A percentile compares a stretch with the other conserved stretches of the same genome.
Conservation (phyloP, 1,140 invertebrate genomes). For the Ditylenchus dipsaci region DNA sequence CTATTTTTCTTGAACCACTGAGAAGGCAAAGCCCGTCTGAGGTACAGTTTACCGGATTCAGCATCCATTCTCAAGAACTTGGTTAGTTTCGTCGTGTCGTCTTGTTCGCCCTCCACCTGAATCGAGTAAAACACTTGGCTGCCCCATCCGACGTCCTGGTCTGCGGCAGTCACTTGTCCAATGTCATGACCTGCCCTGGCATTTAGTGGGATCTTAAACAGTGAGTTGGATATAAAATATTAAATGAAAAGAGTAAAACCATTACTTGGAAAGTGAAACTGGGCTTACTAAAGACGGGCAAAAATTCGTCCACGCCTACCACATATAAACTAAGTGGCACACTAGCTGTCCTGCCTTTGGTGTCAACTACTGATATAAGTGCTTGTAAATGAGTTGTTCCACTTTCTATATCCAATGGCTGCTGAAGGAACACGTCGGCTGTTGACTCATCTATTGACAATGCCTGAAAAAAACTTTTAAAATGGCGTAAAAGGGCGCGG, state of each 20-base stretch:
- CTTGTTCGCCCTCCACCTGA: background rate
- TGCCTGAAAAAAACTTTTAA: background rate
- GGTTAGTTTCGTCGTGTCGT: background rate
- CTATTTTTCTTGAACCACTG: background rate
- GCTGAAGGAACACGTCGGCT: slow-evolving; percentile 26
- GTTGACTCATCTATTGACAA: slow-evolving; percentile 52
- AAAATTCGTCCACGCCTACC: slow-evolving; percentile 50
- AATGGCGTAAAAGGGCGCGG: too few species aligned
- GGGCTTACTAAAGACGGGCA: slow-evolving; percentile 46
- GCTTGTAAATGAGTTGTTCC: slow-evolving; percentile 1
- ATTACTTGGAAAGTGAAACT: slow-evolving; percentile 50
- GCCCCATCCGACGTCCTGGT: slow-evolving; percentile 41
- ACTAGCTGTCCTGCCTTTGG: slow-evolving; percentile 34
- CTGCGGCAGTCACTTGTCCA: slow-evolving; percentile 43
- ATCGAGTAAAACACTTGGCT: slow-evolving; percentile 44
- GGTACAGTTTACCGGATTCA: slow-evolving; percentile 31
- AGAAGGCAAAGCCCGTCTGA: slow-evolving; percentile 5
- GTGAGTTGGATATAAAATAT: background rate
- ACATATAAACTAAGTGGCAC: slow-evolving; percentile 42
- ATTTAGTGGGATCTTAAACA: slow-evolving; percentile 43
- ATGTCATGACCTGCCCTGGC: slow-evolving; percentile 30
- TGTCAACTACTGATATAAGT: slow-evolving; percentile 35
- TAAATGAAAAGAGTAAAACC: background rate
- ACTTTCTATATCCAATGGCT: slow-evolving; percentile 6
- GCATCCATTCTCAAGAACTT: slow-evolving; percentile 33